Conservation (phyloP, 2,113 vertebrate genomes). For the Azemiops feae region DNA sequence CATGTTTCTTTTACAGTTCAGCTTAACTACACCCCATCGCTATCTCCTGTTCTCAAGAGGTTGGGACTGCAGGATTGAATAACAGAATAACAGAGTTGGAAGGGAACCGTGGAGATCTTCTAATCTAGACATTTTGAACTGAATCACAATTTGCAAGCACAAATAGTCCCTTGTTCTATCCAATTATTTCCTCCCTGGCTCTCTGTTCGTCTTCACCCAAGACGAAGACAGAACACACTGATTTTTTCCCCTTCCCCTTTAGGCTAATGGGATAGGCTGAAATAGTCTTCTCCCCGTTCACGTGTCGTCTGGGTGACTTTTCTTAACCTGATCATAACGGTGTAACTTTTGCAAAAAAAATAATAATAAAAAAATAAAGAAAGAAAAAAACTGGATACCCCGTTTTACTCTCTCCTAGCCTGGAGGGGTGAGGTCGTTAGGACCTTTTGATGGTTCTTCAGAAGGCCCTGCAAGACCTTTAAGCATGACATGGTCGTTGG, state of each 20-base stretch:
- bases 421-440: constrained; percentile 55
- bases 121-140: not conserved
- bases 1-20: constrained; percentile 28
- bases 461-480: constrained; percentile 75
- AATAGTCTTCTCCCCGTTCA: too few species aligned
- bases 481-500: constrained; percentile 50
- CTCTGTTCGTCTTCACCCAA: constrained; percentile 37
- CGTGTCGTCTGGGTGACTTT: too few species aligned
- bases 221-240: constrained; percentile 30
- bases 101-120: not conserved
- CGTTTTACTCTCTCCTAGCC: constrained; percentile 62
- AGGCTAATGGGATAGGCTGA: not conserved
- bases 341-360: too few species aligned
- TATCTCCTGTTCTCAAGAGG: constrained; percentile 36
- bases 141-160: constrained; percentile 40
- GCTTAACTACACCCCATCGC: not conserved
- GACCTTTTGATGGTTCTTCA: constrained; percentile 74
- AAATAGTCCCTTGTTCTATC: constrained; percentile 13
- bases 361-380: too few species aligned
- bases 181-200: not conserved
- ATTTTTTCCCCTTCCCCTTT: not conserved
- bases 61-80: constrained; percentile 50
- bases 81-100: constrained; percentile 24
- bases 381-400: constrained; percentile 40
- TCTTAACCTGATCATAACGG: too few species aligned